Conservation (phyloP, 2,888 invertebrate genomes). For the Abscondita cerata region DNA sequence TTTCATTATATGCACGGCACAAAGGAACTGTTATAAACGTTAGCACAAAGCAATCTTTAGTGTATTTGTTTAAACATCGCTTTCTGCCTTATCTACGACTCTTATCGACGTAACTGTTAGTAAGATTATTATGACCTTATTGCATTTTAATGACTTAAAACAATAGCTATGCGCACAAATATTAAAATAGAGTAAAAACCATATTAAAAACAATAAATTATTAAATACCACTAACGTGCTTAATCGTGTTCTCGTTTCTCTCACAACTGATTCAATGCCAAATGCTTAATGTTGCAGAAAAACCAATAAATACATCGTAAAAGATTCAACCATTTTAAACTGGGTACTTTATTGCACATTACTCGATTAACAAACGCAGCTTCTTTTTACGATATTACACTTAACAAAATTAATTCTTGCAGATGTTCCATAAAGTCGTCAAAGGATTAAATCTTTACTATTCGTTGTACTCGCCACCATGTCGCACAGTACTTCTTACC, state of each 20-base stretch:
- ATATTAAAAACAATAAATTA: no score
- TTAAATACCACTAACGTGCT: no score
- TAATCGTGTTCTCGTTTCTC: no score
- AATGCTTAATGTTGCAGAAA: neutral
- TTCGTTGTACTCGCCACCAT: conserved; percentile 27
- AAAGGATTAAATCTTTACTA: conserved; percentile 23
- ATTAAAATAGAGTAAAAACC: no score
- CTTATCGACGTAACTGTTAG: neutral
- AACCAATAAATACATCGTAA: neutral
- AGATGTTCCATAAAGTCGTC: neutral
- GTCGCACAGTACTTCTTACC: conserved; percentile 27
- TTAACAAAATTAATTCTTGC: neutral
- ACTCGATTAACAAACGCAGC: no score
- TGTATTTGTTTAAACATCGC: conserved; percentile 2
- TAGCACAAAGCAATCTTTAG: neutral
- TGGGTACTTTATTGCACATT: no score
- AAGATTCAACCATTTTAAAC: neutral
- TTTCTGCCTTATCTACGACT: neutral
- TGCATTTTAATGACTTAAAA: no score
- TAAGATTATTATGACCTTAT: no score
- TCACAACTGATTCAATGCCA: neutral
- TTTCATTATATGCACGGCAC: neutral
- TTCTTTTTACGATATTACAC: neutral
- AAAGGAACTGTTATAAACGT: neutral
- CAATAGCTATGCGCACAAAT: no score